Percentiles rank a stretch among this genome's conserved stretches.
phyloP scores from a whole-genome alignment of 2,797 vertebrate genomes.

The Megaceryle alcyon region DNA sequence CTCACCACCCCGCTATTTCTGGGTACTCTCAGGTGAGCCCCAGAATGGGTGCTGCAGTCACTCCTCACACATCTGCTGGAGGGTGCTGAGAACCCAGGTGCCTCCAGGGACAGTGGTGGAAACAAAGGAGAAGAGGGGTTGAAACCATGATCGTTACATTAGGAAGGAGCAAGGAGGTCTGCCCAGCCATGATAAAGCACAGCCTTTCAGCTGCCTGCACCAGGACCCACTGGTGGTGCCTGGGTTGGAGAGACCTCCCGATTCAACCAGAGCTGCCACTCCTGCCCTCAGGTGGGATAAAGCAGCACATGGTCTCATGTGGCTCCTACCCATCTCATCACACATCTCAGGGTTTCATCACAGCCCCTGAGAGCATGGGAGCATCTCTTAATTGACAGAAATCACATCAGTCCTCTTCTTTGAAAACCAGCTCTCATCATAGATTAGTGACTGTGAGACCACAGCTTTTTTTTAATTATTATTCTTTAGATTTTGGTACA shows the following conservation, averaged over 20 bases:
- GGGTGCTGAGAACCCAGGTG: neutral
- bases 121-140: neutral
- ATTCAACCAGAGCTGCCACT: neutral
- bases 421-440: neutral
- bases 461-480: no score
- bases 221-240: neutral
- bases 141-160: accelerated
- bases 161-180: neutral
- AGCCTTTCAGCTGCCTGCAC: neutral
- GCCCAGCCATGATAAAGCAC: neutral
- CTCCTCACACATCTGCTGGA: neutral
- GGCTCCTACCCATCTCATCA: neutral
- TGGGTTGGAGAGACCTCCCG: neutral
- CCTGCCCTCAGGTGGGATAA: neutral
- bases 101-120: neutral
- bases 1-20: neutral
- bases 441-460: neutral
- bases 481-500: neutral
- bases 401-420: neutral
- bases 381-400: neutral
- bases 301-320: accelerated
- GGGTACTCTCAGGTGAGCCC: neutral
- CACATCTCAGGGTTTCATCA: neutral
- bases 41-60: neutral
- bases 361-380: neutral